Base-by-base conservation (phyloP, 2,797 vertebrate genomes). In the Gila robusta region DNA sequence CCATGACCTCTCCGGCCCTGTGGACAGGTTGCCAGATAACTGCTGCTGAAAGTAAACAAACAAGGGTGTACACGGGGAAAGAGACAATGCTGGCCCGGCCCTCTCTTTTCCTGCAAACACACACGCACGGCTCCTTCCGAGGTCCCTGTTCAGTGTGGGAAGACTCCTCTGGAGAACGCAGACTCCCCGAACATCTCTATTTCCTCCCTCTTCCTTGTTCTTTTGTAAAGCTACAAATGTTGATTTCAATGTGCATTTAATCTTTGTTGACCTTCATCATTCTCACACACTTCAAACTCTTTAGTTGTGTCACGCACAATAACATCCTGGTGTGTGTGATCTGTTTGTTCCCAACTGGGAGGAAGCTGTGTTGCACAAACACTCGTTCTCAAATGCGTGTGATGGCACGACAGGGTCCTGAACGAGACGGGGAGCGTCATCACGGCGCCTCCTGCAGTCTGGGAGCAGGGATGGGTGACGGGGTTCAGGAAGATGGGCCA, bases 321-420 rank as follows among this genome's bases (percentile, higher is more conserved):
- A 87, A 89, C 90, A 91, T 93, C 91, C 91, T 89, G 88, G 23
- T 86, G 73, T 82, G 56, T 59, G 56, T n/a, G 23, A 49, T 87
- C 41, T 76, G 59, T 71, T 7, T 81, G 56, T 88, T 88, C 70
- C 52, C 74, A 67, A 47, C 72, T 6, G 17, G 79, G 71, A 88
- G 89, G 87, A 88, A 90, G 71, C 41, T 11, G 76, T 67, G 23
- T 79, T 56, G 67, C 89, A 82, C 76, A 89, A 86, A 88, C 59
- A 81, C 77, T 81, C 32, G 1, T 77, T 78, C 17, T 41, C 70
- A 81, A 85, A 66, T 59, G 49, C 37, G 19, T 44, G 16, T 4
- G 19, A 76, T 5, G 5, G 70, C 74, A 73, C 4, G 32, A 82
- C 64, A 83, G 32, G 16, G 26, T 56, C 37, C 49, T 10, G 62